phyloP scores from a whole-genome alignment of 2,797 vertebrate genomes.

The Bovichtus variegatus region DNA sequence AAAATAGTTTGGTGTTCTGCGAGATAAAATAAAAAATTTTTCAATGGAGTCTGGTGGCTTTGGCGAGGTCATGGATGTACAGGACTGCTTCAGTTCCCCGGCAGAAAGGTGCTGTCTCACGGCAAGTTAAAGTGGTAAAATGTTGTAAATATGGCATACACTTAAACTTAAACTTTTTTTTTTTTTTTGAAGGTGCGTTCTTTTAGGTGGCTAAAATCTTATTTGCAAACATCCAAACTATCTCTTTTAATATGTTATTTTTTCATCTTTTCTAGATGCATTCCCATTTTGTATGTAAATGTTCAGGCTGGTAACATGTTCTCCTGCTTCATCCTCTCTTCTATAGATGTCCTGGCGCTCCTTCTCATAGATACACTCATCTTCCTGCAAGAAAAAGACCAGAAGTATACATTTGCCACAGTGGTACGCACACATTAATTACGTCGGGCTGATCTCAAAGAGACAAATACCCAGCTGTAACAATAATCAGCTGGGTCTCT shows the following conservation, averaged over 20 bases:
- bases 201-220: no score
- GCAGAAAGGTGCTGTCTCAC: no score
- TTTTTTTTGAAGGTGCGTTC: no score
- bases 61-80: no score
- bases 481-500: background rate
- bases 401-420: slow-evolving; percentile 95
- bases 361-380: slow-evolving; percentile 93
- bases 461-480: background rate
- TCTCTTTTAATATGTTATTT: background rate
- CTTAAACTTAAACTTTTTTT: no score
- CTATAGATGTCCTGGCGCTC: slow-evolving; percentile 91
- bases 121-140: no score
- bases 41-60: no score
- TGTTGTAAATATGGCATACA: no score
- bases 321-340: slow-evolving; percentile 40
- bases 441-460: background rate
- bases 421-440: slow-evolving; percentile 86
- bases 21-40: no score
- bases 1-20: no score
- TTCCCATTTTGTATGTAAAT: background rate
- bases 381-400: slow-evolving; percentile 98
- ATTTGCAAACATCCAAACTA: no score
- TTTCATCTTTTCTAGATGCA: background rate
- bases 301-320: background rate
- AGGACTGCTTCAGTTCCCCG: no score